Conservation (phyloP, 2,797 vertebrate genomes). For the Gobio occitaniae region DNA sequence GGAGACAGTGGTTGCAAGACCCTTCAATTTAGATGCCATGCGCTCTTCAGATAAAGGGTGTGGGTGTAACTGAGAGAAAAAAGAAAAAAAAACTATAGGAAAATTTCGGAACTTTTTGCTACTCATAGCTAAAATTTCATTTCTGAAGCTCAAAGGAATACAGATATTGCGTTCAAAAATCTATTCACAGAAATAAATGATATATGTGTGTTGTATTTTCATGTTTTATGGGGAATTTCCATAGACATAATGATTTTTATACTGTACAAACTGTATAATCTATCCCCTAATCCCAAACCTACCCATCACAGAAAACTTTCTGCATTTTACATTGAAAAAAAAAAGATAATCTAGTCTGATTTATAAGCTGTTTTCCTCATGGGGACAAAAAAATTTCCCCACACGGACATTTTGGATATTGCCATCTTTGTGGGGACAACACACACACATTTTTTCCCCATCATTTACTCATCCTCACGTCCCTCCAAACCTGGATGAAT, state of each 20-base stretch:
- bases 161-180: background rate
- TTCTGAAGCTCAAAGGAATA: background rate
- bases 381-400: too few species aligned
- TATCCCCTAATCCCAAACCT: too few species aligned
- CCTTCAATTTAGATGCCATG: background rate
- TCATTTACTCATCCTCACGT: background rate
- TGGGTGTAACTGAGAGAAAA: background rate
- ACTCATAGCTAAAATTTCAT: background rate
- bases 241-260: too few species aligned
- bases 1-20: background rate
- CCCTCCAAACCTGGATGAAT: background rate
- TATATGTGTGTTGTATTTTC: too few species aligned
- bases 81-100: background rate
- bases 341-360: too few species aligned
- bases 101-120: background rate
- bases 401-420: too few species aligned
- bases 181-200: background rate
- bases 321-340: too few species aligned
- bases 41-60: background rate
- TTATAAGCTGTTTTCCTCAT: too few species aligned
- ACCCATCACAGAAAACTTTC: too few species aligned
- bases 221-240: too few species aligned
- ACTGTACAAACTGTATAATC: too few species aligned
- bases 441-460: background rate
- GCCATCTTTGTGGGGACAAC: too few species aligned